Base-by-base conservation (phyloP, 2,113 vertebrate genomes). In the Planiliza haematocheilus region DNA sequence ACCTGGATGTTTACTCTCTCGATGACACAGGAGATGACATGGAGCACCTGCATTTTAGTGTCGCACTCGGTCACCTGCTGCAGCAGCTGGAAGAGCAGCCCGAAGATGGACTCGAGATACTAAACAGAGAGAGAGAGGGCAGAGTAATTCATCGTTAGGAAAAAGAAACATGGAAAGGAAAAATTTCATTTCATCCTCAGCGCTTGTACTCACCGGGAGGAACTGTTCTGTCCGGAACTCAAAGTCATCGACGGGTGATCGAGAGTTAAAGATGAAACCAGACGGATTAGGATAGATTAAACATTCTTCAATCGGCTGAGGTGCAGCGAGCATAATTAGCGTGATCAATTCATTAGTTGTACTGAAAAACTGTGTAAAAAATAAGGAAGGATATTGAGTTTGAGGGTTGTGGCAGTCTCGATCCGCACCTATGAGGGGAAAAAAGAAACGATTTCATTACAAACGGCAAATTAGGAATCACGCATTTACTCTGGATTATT, bases 11-110 rank as follows among this genome's bases (percentile, higher is more conserved):
- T 95, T 60, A 99, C 98, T 94, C 97, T 94, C 91, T 99, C 98
- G 14, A 99, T 98, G 85, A 99, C 96, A 71, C 97, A 99, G 74
- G 98, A 99, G 55, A 99, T 94, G 75, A 99, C 97, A 10, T 99
- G 96, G 78, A 99, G 95, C 79, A 99, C 94, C 60, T 99, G 98
- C 98, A 99, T 99, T 91, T 99, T 99, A n/a, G 96, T 97, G 88
- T 99, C 97, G 58, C 97, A 99, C 8, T 99, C 95, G 0, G 95
- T 98, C 81, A 99, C 97, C 93, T 99, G 96, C 88, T 98, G 97
- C 77, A 99, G 88, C 38, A 99, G 85, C 75, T 98, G 96, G 89
- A 99, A 99, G 65, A 99, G 95, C 69, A 99, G 93, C 10, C 94
- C 95, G 69, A 99, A 99, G 92, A 97, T 95, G 46, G 95, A 95